Evolutionary conservation across 2,888 invertebrate species (phyloP), one percentile per base, ranked within the genome.

Genomic region (Lingula anatina): DNA sequence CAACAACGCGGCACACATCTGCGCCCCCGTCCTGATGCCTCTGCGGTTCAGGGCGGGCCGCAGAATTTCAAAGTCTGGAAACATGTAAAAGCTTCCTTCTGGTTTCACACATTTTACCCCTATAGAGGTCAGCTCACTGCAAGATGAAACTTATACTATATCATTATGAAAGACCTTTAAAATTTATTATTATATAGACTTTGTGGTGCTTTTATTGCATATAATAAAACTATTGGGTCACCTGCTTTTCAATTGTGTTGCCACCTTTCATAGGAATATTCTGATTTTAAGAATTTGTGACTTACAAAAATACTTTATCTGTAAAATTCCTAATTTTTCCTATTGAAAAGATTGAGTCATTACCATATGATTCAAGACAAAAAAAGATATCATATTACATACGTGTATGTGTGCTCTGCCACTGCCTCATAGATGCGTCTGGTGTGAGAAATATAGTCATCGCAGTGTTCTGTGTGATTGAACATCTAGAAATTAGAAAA

Each of bases 31-130:
- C 15, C 46, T 48, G 31, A 75, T 57, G 1, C 69, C 69, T 25
- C 65, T 54, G 37, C 50, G 44, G n/a, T 31, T 50, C 40, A 73
- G 54, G 5, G 54, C 46, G 1, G 55, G 35, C 44, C 57, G 47
- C 9, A 71, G 44, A 3, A 69, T 47, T 36, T 65, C 67, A 54
- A 75, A 75, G 49, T 73, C 70, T 1, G 73, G 74, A 49, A 75
- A 70, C 26, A 72, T 65, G 56, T 74, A 74, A 59, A 67, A 75
- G 15, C 70, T 71, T 20, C 62, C 70, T 37, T 53, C 60, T 12
- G 75, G 65, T 2, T 45, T 45, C 2, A 66, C 45, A n/a, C 60
- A 61, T 39, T 55, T 59, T 9, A 73, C 66, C 2, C 73, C 74
- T 4, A 68, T 67, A 21, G 62, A 58, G 2, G 55, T 53, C 46